Conservation (phyloP, 2,113 vertebrate genomes). For the Scatophagus argus region DNA sequence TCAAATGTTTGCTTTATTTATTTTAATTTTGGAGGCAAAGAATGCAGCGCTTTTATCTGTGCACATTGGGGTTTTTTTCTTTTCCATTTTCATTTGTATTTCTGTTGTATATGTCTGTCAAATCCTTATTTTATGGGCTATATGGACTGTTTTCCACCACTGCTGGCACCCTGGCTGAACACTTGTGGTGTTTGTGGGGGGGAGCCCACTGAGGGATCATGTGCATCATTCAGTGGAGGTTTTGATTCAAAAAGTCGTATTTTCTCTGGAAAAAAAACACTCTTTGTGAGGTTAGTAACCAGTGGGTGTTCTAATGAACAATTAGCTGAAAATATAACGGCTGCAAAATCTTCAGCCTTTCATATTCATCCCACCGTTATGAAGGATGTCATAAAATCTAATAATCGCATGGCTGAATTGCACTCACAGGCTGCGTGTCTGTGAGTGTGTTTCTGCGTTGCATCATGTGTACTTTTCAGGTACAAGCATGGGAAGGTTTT, state of each 20-base stretch:
- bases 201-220: neutral
- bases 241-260: neutral
- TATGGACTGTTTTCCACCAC: neutral
- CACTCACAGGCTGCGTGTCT: neutral
- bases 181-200: neutral
- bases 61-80: neutral
- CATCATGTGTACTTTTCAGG: slow-evolving; percentile 1
- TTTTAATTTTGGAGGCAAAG: slow-evolving; percentile 4
- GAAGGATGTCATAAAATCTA: neutral
- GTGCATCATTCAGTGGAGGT: neutral
- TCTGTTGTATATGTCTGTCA: neutral
- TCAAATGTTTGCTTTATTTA: neutral
- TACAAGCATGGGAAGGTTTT: neutral
- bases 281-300: neutral
- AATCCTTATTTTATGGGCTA: neutral
- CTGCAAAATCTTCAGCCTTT: neutral
- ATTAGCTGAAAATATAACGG: neutral
- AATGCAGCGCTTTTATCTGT: neutral
- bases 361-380: neutral
- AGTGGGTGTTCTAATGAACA: neutral
- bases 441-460: neutral
- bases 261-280: neutral
- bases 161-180: neutral
- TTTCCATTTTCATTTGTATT: neutral
- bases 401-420: neutral